A percentile compares a stretch with the other conserved stretches of the same genome.
Evolutionary conservation across 2,888 invertebrate species (phyloP).

Genomic region (Drosophila koepferae): DNA sequence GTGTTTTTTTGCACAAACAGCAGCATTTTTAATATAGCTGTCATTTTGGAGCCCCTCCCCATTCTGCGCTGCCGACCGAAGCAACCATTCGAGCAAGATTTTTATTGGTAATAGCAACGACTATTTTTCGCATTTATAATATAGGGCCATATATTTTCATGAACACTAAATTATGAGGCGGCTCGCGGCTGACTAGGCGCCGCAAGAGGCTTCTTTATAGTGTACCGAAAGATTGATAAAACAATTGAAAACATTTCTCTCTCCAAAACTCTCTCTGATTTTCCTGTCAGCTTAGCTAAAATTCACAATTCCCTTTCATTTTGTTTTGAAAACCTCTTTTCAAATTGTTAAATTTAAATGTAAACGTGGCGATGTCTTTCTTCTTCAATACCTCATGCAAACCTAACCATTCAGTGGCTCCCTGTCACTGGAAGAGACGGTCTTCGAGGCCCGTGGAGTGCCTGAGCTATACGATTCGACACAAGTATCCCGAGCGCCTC

Average conservation of each 20-base stretch:
- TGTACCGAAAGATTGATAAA: slow-evolving; percentile 31
- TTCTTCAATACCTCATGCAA: not conserved
- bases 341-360: slow-evolving; percentile 35
- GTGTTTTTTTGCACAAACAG: slow-evolving; percentile 71
- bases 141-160: slow-evolving; percentile 72
- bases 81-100: slow-evolving; percentile 26
- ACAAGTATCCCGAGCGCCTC: slow-evolving; percentile 57
- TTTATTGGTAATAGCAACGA: slow-evolving; percentile 68
- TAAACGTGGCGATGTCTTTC: slow-evolving; percentile 7
- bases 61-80: not conserved
- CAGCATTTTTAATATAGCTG: slow-evolving; percentile 78
- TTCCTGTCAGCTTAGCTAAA: slow-evolving; percentile 15
- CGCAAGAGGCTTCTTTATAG: slow-evolving; percentile 14
- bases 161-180: slow-evolving; percentile 74
- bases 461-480: slow-evolving; percentile 44
- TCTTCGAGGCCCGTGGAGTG: not conserved
- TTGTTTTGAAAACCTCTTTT: slow-evolving; percentile 35
- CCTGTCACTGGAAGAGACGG: too few species aligned
- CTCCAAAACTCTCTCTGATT: not conserved
- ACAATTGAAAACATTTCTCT: slow-evolving; percentile 27
- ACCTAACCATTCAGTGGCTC: too few species aligned
- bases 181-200: slow-evolving; percentile 54
- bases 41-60: slow-evolving; percentile 45
- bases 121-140: slow-evolving; percentile 79
- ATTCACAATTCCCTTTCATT: slow-evolving; percentile 4